Evolutionary conservation across 2,888 invertebrate genomes (phyloP), one percentile per base, ranked within the genome.

Genomic region (Cephonodes hylas): DNA sequence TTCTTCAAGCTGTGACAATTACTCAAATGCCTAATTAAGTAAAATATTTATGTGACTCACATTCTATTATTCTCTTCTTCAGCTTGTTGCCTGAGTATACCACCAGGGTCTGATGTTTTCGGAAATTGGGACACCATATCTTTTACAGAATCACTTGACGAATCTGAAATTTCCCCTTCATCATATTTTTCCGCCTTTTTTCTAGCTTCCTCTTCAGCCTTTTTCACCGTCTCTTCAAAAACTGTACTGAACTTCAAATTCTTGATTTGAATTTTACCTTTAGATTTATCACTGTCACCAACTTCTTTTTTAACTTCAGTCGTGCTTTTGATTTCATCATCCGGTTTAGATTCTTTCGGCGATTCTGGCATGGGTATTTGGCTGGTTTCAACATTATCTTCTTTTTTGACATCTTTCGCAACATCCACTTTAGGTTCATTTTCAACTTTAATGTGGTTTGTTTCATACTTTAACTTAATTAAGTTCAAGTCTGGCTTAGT

Each of bases 191-290:
- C 94, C 15, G 93, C 94, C 75, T 93, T 94, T 63, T 93, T 93
- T 63, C 93, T 93, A 20, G 94, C 93, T 73, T 94, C 94, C 68
- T 93, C 94, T 74, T 95, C 94, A 44, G 94, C 93, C 78, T 94
- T 93, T 73, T 94, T 94, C 0, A 95, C 93, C 6, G 94, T 94
- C 67, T 94, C 94, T 72, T 94, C 95, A 84, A 94, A 95, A 20
- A 95, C 94, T 20, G 93, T 85, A 79, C 95, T 95, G 64, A 94
- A 94, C 74, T 95, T 96, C 13, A 95, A 84, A 79, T 95, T 94
- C 79, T 95, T 95, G 65, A 95, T 96, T 72, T 93, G 90, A 71
- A 96, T 96, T 87, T 94, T 95, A 53, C 89, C 83, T 72, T 93
- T 93, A 5, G 81, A 70, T 69, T 88, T 92, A 59, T 92, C 93